Base-by-base conservation (phyloP, 2,888 invertebrate genomes). In the Creontiades dilutus region DNA sequence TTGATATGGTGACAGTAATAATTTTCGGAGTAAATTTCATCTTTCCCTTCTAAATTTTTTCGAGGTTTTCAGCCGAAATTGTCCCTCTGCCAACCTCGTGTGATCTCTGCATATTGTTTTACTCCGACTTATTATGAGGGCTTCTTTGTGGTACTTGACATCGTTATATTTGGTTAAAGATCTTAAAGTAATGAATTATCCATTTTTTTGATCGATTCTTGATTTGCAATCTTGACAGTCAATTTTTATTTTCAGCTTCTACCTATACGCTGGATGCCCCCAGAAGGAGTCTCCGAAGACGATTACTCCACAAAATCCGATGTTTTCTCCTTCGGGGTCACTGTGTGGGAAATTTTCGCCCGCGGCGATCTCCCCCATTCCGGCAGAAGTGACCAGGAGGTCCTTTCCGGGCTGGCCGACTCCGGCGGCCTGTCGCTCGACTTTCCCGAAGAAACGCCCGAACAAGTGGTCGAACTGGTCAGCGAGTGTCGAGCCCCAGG, bases 241-340 rank as follows among this genome's bases (percentile, higher is more conserved):
- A 37, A 7, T 37, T 37, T 37, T 27, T 75, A 7, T 19, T 84
- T 90, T 27, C 93, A 96, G 95, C 95, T 96, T 92, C 95, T 98
- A 81, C 98, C 98, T 0, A 94, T 98, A 14, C 95, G 99, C 92
- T 99, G 99, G 99, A 93, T 98, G 93, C 97, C 98, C 0, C 95
- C 95, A 23, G 99, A 99, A 93, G 98, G 98, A 0, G 96, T 98
- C 0, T 94, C 96, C 91, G 98, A 98, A 92, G 97, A 97, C 90
- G 98, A 98, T 91, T 98, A 96, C 93, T 98, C 98, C 16, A 97
- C 97, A 76, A 98, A 98, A 93, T 98, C 98, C 92, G 99, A 99
- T 93, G 97, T 98, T 0, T 99, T 98, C 94, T 96, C 98, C 92
- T 98, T 96, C 93, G 98, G 97, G 0, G 97, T 97, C 27, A 95